Base-by-base conservation (phyloP, 2,797 vertebrate genomes). In the Hemibagrus guttatus region DNA sequence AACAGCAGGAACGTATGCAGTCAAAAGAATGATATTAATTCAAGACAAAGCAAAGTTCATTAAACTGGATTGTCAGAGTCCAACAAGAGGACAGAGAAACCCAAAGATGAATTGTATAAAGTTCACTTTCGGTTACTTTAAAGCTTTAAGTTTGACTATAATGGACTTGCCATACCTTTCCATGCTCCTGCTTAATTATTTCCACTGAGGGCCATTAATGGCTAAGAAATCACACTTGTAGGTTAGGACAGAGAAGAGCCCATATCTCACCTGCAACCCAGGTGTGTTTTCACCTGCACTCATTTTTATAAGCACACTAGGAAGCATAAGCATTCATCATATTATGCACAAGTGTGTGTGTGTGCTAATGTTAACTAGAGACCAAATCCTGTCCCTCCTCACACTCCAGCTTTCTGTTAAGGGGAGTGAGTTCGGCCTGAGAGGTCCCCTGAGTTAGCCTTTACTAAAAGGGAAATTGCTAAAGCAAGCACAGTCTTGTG, bases 171-270 rank as follows among this genome's bases (percentile, higher is more conserved):
- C 90, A 90, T 89, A 87, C 87, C 83, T 84, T 86, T 78, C 85
- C 64, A 76, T 19, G 58, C 76, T 89, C 61, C 85, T 80, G 88
- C 85, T 89, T 92, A 92, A 92, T 92, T 90, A 89, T 91, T 90
- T 92, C 92, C 93, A 90, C 61, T 7, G 92, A 92, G 92, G 84
- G 88, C 91, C 61, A 90, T 94, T 90, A 93, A 89, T 85, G 84
- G 84, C 82, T 81, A 61, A 90, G 85, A 88, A 90, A 80, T 56
- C 42, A 84, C 87, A 84, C 31, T 86, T 87, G 85, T 86, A 90
- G 21, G 69, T 89, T 88, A 78, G 75, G 42, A 81, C 66, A 74
- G 74, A 83, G 52, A 56, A 39, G 64, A 88, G 56, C 28, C 21
- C 87, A 90, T 75, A 56, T 83, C 76, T 86, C 6, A 84, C 87